Conservation (phyloP, 2,113 vertebrate genomes). For the Oreocharis arfaki region DNA sequence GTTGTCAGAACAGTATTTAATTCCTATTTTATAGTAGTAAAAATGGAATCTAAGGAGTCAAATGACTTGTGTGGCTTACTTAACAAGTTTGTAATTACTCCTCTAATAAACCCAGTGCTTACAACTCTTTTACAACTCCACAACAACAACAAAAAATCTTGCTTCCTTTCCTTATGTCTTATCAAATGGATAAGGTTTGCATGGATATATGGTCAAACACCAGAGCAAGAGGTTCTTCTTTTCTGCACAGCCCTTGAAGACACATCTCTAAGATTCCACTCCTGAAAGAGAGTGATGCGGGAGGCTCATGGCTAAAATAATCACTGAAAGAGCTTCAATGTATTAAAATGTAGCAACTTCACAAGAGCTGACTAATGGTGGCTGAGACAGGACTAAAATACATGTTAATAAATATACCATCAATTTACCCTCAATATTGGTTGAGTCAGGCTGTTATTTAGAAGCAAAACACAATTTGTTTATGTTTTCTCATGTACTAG, state of each 20-base stretch:
- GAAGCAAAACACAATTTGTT: not conserved
- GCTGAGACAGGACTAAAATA: not conserved
- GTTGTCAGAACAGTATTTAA: not conserved
- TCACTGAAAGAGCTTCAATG: not conserved
- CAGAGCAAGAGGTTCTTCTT: not conserved
- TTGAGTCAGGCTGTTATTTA: not conserved
- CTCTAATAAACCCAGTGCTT: not conserved
- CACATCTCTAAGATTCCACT: not conserved
- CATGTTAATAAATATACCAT: not conserved
- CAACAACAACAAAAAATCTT: not conserved
- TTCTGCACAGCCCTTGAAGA: not conserved
- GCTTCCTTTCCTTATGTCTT: not conserved
- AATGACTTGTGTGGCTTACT: rapidly evolving
- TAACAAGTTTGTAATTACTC: not conserved
- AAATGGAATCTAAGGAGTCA: not conserved
- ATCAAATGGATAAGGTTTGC: not conserved
- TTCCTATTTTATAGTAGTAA: not conserved
- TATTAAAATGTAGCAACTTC: not conserved
- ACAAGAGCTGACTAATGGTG: not conserved
- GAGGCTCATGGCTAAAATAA: not conserved
- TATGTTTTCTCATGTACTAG: not conserved
- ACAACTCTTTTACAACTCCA: not conserved
- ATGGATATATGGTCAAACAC: not conserved
- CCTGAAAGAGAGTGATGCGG: not conserved
- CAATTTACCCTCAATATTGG: not conserved